These are phyloP conservation scores for Deroptyus accipitrinus DNA, from an alignment of 2,113 vertebrate species.

Conservation along the genomic window DNA sequence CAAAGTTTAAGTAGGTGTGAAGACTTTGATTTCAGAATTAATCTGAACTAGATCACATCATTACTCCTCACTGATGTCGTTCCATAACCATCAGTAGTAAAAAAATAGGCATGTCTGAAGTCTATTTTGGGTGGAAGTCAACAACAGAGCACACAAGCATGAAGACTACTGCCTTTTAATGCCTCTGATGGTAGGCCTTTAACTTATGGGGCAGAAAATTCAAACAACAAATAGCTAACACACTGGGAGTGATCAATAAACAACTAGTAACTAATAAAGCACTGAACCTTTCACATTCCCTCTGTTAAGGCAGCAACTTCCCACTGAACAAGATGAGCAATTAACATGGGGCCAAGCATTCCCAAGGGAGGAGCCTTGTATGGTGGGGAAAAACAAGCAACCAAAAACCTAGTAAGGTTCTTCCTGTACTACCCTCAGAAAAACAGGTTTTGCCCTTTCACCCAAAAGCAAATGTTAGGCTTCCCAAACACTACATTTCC, in stretches of 20 bases:
- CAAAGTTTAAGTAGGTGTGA: constrained; percentile 17
- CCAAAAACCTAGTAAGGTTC: not conserved
- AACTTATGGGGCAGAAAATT: constrained; percentile 23
- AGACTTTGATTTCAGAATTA: constrained; percentile 50
- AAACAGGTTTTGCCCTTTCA: not conserved
- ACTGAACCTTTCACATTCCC: constrained; percentile 12
- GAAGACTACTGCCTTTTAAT: not conserved
- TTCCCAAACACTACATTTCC: not conserved
- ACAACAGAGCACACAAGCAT: not conserved
- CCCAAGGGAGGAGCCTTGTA: not conserved
- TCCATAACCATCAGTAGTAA: not conserved
- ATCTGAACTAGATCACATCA: not conserved
- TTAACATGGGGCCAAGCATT: not conserved
- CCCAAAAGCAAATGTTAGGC: not conserved
- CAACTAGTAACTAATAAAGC: constrained; percentile 41
- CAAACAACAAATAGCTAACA: constrained; percentile 18
- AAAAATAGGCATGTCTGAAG: not conserved
- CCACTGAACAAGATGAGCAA: constrained; percentile 2
- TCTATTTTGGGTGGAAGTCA: not conserved
- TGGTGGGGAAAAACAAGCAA: not conserved
- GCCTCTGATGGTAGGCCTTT: not conserved
- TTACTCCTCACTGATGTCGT: not conserved
- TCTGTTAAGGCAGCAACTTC: constrained; percentile 1
- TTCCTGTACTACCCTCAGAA: not conserved
- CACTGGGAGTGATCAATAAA: constrained; percentile 37